Evolutionary conservation across 2,797 vertebrate genomes (phyloP).

Genomic region (Sebastes elongatus): DNA sequence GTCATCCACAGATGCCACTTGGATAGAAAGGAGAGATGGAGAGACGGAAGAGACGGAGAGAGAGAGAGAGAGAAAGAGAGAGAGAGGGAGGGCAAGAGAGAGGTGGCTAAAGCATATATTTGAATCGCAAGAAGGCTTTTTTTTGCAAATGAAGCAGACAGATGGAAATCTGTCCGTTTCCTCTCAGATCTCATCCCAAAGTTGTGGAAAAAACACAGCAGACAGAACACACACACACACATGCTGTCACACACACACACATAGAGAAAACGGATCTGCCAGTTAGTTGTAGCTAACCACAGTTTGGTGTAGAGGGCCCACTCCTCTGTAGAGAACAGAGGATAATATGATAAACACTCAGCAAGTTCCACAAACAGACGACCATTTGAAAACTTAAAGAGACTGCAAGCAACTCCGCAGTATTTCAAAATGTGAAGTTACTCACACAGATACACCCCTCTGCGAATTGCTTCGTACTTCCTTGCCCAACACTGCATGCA

Average conservation of each 20-base stretch:
- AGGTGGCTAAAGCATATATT: slow-evolving; percentile 87
- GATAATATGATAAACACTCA: slow-evolving; percentile 61
- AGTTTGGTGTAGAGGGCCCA: slow-evolving; percentile 40
- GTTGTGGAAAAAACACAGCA: slow-evolving; percentile 64
- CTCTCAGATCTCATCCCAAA: slow-evolving; percentile 81
- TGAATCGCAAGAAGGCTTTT: slow-evolving; percentile 87
- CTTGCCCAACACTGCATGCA: neutral
- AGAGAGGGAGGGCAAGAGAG: slow-evolving; percentile 40
- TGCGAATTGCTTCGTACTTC: neutral
- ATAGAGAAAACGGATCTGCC: slow-evolving; percentile 44
- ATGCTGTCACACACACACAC: neutral
- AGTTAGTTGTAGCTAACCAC: slow-evolving; percentile 63
- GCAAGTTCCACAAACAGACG: slow-evolving; percentile 48
- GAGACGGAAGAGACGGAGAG: slow-evolving; percentile 37
- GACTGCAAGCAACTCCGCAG: slow-evolving; percentile 26
- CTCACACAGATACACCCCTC: neutral
- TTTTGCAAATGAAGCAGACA: slow-evolving; percentile 83
- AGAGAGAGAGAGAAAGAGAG: slow-evolving; percentile 13
- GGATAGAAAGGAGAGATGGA: slow-evolving; percentile 73
- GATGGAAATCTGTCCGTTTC: slow-evolving; percentile 84
- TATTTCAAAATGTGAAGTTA: slow-evolving; percentile 18
- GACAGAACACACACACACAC: slow-evolving; percentile 32
- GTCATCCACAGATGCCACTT: slow-evolving; percentile 94
- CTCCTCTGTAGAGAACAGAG: slow-evolving; percentile 60
- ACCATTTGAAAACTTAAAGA: slow-evolving; percentile 41